These are phyloP conservation scores for Gnatocerus cornutus DNA, from an alignment of 2,888 invertebrate genomes.

Conservation along the genomic window DNA sequence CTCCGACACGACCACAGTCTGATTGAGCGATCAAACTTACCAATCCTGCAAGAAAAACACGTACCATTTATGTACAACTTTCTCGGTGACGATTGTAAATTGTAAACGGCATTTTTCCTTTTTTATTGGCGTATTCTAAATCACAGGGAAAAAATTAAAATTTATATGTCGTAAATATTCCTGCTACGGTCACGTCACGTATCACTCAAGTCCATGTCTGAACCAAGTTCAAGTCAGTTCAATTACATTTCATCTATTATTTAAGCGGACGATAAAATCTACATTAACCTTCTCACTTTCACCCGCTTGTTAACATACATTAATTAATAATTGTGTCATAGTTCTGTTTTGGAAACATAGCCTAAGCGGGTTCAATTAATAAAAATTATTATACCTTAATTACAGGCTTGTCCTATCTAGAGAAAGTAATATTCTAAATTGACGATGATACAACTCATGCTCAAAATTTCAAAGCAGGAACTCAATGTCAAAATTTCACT, in stretches of 20 bases:
- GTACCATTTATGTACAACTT: not conserved
- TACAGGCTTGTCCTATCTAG: constrained; percentile 6
- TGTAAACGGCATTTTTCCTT: constrained; percentile 6
- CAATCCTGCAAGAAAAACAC: not conserved
- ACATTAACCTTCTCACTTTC: constrained; percentile 16
- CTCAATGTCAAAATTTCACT: no score
- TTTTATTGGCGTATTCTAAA: not conserved
- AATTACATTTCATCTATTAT: constrained; percentile 24
- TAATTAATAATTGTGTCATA: constrained; percentile 24
- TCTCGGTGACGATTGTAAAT: not conserved
- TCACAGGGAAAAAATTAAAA: not conserved
- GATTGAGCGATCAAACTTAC: constrained; percentile 20
- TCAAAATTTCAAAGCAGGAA: no score
- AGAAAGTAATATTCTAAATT: constrained; percentile 21
- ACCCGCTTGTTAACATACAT: constrained; percentile 1
- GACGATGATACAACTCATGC: constrained; percentile 11
- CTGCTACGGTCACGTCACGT: not conserved
- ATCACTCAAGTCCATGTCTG: constrained; percentile 2
- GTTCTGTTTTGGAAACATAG: constrained; percentile 25
- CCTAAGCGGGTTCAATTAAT: constrained; percentile 15
- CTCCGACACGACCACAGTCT: constrained; percentile 4
- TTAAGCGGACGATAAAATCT: constrained; percentile 24
- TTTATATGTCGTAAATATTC: constrained; percentile 11
- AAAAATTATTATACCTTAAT: constrained; percentile 12
- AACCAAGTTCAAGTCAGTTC: constrained; percentile 14